These are phyloP conservation scores for Nyctereutes procyonoides DNA, from an alignment of 2,113 vertebrate genomes.

Conservation along the genomic window DNA sequence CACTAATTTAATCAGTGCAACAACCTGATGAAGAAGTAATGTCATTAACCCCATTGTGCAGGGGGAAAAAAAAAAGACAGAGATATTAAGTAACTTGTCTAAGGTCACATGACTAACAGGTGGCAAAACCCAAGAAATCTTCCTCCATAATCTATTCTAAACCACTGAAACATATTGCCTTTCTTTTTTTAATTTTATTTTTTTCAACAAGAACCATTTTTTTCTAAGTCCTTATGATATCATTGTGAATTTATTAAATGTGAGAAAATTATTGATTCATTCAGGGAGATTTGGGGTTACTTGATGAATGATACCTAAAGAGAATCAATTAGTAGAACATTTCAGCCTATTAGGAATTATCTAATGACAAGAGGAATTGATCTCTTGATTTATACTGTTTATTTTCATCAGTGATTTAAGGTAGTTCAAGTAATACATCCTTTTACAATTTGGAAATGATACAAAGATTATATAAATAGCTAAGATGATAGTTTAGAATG, in stretches of 20 bases:
- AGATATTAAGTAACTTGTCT: background rate
- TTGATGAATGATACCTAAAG: slow-evolving; percentile 59
- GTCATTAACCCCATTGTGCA: background rate
- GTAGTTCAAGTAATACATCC: slow-evolving; percentile 43
- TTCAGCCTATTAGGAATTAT: slow-evolving; percentile 60
- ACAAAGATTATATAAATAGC: background rate
- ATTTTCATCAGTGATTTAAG: slow-evolving; percentile 63
- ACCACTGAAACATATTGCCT: background rate
- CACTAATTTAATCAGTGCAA: background rate
- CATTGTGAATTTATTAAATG: slow-evolving; percentile 52
- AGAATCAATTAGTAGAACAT: slow-evolving; percentile 71
- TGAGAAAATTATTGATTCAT: slow-evolving; percentile 65
- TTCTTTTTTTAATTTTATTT: slow-evolving; percentile 16
- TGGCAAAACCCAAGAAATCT: background rate
- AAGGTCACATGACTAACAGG: background rate
- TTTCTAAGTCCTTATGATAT: background rate
- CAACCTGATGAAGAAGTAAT: background rate
- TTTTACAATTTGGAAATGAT: slow-evolving; percentile 60
- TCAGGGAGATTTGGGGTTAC: background rate
- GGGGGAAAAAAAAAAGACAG: background rate
- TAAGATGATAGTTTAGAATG: background rate
- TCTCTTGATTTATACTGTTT: slow-evolving; percentile 62
- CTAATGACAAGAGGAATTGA: slow-evolving; percentile 62
- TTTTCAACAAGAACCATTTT: background rate
- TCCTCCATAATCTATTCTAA: background rate